phyloP scores from a whole-genome alignment of 2,797 vertebrate species.

The Coilia nasus region DNA sequence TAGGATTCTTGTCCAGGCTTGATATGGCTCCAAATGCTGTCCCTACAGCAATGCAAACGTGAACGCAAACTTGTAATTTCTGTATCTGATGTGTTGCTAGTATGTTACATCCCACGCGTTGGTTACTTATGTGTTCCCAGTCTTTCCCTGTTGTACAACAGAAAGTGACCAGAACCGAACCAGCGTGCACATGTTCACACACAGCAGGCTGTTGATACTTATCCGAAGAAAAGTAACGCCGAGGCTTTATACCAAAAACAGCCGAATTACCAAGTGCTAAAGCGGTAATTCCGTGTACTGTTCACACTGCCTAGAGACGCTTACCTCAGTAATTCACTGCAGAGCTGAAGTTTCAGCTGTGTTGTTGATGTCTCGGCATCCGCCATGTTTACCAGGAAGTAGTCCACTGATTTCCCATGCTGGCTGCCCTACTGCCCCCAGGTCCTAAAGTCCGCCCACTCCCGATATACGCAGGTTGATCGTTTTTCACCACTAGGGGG shows the following conservation, averaged over 20 bases:
- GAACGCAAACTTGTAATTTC: neutral
- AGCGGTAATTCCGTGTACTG: neutral
- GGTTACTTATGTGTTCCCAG: no score
- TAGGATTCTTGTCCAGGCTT: neutral
- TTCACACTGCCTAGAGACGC: neutral
- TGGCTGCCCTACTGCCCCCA: conserved; percentile 5
- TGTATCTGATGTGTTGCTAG: neutral
- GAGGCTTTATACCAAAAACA: no score
- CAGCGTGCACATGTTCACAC: no score
- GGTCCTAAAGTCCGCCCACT: conserved; percentile 53
- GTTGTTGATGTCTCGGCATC: conserved; percentile 53
- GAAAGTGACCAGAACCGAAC: no score
- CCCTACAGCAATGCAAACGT: neutral
- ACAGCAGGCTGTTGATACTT: no score
- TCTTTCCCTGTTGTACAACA: no score
- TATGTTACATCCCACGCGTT: neutral
- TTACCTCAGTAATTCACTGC: conserved; percentile 66
- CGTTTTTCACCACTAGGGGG: conserved; percentile 38
- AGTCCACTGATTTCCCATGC: neutral
- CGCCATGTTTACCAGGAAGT: conserved; percentile 66
- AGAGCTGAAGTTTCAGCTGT: conserved; percentile 34
- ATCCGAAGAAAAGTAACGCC: no score
- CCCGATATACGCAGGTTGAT: accelerated
- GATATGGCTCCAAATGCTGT: neutral
- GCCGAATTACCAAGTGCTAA: no score